Conservation (phyloP, 2,797 vertebrate species). For the Peromyscus eremicus region DNA sequence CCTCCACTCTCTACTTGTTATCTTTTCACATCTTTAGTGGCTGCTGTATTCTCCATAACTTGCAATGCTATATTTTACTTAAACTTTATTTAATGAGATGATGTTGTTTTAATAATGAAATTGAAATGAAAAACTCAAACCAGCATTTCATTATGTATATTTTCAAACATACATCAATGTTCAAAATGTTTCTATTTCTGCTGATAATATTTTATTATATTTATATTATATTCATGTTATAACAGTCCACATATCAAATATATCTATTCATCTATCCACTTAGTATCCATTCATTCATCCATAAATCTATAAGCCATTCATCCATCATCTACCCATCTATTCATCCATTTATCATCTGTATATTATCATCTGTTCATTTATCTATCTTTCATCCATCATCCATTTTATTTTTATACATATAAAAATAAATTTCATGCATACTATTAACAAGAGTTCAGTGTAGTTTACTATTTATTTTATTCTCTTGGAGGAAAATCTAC, state of each 20-base stretch:
- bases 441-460: not conserved
- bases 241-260: not conserved
- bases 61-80: not conserved
- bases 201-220: not conserved
- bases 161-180: not conserved
- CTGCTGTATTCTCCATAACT: not conserved
- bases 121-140: not conserved
- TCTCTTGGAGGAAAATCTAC: slow-evolving; percentile 11
- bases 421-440: not conserved
- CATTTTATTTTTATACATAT: not conserved
- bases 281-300: not conserved
- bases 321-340: not conserved
- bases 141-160: not conserved
- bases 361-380: not conserved
- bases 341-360: not conserved
- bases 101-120: not conserved
- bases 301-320: not conserved
- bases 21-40: not conserved
- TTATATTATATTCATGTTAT: not conserved
- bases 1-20: not conserved
- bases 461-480: not conserved
- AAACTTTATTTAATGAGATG: not conserved
- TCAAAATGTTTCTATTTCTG: not conserved
- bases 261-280: not conserved
- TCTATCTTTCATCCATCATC: not conserved